These are phyloP conservation scores for Festucalex cinctus DNA, from an alignment of 2,113 vertebrate species.

Conservation along the genomic window DNA sequence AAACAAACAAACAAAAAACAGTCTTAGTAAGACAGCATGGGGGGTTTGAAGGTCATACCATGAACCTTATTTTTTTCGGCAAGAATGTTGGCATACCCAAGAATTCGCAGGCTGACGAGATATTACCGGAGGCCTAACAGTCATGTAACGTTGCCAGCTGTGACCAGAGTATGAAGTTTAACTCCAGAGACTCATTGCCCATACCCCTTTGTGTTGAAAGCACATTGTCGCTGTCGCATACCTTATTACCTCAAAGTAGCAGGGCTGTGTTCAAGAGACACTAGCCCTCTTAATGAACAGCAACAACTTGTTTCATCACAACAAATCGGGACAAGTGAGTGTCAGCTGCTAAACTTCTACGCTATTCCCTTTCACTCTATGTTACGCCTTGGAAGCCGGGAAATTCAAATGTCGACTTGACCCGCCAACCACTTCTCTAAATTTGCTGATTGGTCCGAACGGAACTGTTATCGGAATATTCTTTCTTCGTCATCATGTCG, in stretches of 20 bases:
- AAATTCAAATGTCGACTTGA: not conserved
- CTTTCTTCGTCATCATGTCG: slow-evolving; percentile 1
- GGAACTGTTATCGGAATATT: not conserved
- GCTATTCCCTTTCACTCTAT: not conserved
- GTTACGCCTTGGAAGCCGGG: not conserved
- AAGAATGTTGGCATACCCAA: not conserved
- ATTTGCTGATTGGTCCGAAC: not conserved
- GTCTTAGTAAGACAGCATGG: slow-evolving; percentile 6
- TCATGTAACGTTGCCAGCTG: too few relatives aligned
- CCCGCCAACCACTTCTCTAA: not conserved
- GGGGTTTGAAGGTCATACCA: not conserved
- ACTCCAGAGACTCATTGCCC: too few relatives aligned
- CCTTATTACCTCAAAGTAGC: too few relatives aligned
- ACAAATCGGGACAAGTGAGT: not conserved
- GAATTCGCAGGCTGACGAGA: not conserved
- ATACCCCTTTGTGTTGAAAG: too few relatives aligned
- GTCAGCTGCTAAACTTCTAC: not conserved
- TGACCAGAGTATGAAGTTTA: too few relatives aligned
- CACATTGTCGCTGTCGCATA: too few relatives aligned
- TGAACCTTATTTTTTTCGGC: not conserved
- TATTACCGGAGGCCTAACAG: not conserved
- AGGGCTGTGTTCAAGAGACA: too few relatives aligned
- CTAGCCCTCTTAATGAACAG: too few relatives aligned
- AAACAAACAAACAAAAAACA: slow-evolving; percentile 40
- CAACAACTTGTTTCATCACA: not conserved